A percentile compares a stretch with the other conserved stretches of the same genome.
Evolutionary conservation across 2,888 invertebrate species (phyloP).

Genomic region (Parasteatoda lunata): DNA sequence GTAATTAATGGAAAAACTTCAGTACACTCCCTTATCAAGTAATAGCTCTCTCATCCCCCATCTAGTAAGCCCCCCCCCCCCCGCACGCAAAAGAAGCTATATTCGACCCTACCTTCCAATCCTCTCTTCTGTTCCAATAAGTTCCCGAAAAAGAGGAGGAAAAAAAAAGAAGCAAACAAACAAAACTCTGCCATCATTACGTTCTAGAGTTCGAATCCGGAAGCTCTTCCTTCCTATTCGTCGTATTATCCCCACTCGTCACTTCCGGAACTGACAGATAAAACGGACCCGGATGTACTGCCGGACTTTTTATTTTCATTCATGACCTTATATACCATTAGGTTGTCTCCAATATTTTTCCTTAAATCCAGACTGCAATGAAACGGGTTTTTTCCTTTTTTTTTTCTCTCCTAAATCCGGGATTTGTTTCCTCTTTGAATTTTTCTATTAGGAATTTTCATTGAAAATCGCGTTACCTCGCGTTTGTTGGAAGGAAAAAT

Average conservation of each 20-base stretch:
- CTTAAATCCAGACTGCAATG: neutral
- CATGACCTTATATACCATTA: constrained; percentile 26
- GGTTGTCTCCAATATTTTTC: constrained; percentile 36
- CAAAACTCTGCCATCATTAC: constrained; percentile 28
- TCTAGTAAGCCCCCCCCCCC: neutral
- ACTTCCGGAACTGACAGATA: constrained; percentile 62
- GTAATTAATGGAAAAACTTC: constrained; percentile 56
- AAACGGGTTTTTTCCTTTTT: neutral
- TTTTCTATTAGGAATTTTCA: constrained; percentile 7
- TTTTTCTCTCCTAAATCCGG: neutral
- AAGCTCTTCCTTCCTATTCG: constrained; percentile 52
- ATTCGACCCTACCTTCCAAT: neutral
- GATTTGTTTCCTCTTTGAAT: constrained; percentile 15
- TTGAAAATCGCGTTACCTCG: neutral
- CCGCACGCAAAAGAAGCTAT: neutral
- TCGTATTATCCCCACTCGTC: constrained; percentile 57
- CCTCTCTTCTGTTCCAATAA: neutral
- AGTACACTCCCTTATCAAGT: constrained; percentile 52
- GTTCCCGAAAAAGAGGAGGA: neutral
- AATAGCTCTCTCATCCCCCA: constrained; percentile 32
- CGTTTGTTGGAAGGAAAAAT: constrained; percentile 6
- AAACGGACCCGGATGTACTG: constrained; percentile 58
- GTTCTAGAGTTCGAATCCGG: constrained; percentile 50
- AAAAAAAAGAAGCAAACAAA: constrained; percentile 15
- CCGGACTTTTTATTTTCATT: constrained; percentile 14